These are phyloP conservation scores for Craniophora ligustri DNA, from an alignment of 2,888 invertebrate species.

Conservation along the genomic window DNA sequence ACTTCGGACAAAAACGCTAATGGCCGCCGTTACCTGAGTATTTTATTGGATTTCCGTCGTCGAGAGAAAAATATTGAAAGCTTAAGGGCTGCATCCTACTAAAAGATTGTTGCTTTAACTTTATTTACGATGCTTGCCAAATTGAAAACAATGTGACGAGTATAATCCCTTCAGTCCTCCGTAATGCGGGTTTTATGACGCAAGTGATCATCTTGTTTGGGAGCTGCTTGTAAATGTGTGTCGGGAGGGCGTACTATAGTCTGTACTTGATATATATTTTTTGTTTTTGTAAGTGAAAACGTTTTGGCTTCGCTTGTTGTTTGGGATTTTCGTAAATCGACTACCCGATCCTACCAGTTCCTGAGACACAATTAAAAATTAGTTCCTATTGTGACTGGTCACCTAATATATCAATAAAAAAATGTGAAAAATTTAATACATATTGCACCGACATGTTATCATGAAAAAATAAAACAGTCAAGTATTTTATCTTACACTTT, in stretches of 20 bases:
- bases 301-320: too few relatives aligned
- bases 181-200: conserved; percentile 49
- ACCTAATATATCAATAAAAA: too few relatives aligned
- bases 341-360: too few relatives aligned
- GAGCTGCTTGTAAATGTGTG: conserved; percentile 27
- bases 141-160: conserved; percentile 48
- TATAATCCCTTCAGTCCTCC: conserved; percentile 42
- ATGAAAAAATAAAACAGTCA: too few relatives aligned
- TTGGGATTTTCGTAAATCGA: too few relatives aligned
- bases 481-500: background rate
- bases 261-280: conserved; percentile 29
- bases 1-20: conserved; percentile 56
- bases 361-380: too few relatives aligned
- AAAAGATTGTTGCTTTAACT: conserved; percentile 46
- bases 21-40: conserved; percentile 51
- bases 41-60: conserved; percentile 56
- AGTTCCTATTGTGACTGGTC: too few relatives aligned
- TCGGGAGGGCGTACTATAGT: conserved; percentile 13
- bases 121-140: conserved; percentile 51
- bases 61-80: conserved; percentile 49
- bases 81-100: conserved; percentile 42
- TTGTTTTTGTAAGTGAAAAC: conserved; percentile 13
- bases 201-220: conserved; percentile 36
- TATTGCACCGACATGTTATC: too few relatives aligned
- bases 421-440: too few relatives aligned